These are phyloP conservation scores for Tigriopus japonicus DNA, from an alignment of 1,140 invertebrate genomes.

Conservation along the genomic window DNA sequence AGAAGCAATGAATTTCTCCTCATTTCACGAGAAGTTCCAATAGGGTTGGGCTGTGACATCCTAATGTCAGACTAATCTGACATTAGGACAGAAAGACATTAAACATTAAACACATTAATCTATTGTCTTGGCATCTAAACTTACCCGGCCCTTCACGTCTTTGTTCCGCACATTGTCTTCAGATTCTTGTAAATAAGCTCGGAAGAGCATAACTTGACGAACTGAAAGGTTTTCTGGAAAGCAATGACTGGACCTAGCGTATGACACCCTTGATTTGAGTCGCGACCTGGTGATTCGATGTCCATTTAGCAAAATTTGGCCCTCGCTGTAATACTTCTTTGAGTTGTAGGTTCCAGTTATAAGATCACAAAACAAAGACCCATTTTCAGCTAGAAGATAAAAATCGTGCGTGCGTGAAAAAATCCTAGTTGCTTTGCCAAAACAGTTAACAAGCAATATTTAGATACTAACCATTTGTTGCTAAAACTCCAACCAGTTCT, in stretches of 20 bases:
- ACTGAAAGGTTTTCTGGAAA: conserved; percentile 52
- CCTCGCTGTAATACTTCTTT: conserved; percentile 15
- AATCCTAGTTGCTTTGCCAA: too few relatives aligned
- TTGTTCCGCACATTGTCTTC: conserved; percentile 27
- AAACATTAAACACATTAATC: too few relatives aligned
- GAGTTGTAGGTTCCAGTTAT: conserved; percentile 41
- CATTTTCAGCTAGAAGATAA: conserved; percentile 42
- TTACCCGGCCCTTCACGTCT: conserved; percentile 40
- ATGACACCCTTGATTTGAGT: conserved; percentile 41
- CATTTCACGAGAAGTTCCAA: too few relatives aligned
- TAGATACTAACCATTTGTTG: conserved; percentile 38
- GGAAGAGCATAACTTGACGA: conserved; percentile 56
- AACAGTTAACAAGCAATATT: too few relatives aligned
- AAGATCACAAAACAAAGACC: conserved; percentile 57
- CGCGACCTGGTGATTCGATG: conserved; percentile 42
- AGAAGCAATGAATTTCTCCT: too few relatives aligned
- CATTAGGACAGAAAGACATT: too few relatives aligned
- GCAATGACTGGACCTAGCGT: conserved; percentile 39
- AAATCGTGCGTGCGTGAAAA: too few relatives aligned
- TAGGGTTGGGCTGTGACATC: too few relatives aligned
- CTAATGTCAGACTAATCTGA: too few relatives aligned
- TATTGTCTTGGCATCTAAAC: neutral
- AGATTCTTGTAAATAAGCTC: conserved; percentile 39
- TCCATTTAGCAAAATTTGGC: conserved; percentile 42
- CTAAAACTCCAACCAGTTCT: conserved; percentile 70